A percentile compares a stretch with the other conserved stretches of the same genome.
Conservation (phyloP, 2,113 vertebrate species). For the Cettia cetti region DNA sequence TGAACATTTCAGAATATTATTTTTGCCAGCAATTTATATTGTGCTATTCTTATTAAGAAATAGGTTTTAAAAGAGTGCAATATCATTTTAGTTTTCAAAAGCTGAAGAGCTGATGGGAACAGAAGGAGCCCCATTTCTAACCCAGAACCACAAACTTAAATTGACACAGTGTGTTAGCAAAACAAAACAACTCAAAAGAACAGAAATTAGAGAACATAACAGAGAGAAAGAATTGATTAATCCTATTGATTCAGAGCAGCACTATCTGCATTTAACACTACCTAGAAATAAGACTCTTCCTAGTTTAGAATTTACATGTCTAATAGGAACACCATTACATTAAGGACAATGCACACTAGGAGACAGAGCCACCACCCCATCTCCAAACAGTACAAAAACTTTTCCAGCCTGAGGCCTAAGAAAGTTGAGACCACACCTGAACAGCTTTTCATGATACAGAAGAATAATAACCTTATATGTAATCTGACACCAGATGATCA, state of each 20-base stretch:
- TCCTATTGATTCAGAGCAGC: background rate
- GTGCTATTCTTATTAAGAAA: background rate
- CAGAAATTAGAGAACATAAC: background rate
- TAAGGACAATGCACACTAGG: background rate
- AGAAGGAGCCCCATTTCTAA: background rate
- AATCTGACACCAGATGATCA: background rate
- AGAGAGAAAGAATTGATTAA: background rate
- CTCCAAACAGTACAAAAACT: background rate
- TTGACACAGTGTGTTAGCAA: background rate
- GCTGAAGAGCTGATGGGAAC: background rate
- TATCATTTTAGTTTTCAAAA: background rate
- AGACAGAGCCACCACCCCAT: background rate
- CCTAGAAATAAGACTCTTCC: background rate
- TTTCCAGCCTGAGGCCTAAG: background rate
- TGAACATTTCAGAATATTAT: background rate
- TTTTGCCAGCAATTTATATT: background rate
- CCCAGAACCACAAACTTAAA: background rate
- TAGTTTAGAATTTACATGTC: background rate
- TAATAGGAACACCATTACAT: background rate
- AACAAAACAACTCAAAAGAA: constrained; percentile 12
- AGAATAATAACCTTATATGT: background rate
- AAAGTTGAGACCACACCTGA: background rate
- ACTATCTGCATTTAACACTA: background rate
- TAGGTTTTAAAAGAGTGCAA: background rate
- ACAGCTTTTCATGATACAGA: background rate